Percentiles rank a stretch among this genome's conserved stretches.
Conservation (phyloP, 2,797 vertebrate genomes). For the Sebastes glaucus region DNA sequence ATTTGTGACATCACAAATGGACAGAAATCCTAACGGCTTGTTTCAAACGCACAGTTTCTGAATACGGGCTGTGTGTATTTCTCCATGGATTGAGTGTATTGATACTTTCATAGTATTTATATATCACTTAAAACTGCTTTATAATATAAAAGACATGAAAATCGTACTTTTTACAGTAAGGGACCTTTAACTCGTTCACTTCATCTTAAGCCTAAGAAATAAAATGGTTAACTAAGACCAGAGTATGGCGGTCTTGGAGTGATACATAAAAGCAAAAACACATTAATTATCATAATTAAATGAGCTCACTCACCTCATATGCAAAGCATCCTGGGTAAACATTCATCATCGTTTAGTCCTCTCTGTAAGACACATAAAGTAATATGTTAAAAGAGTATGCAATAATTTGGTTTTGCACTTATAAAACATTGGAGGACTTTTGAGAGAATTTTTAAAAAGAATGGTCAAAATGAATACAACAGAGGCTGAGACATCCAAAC, state of each 20-base stretch:
- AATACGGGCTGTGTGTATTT: too few species aligned
- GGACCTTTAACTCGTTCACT: too few species aligned
- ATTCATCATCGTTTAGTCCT: conserved; percentile 22
- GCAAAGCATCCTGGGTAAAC: conserved; percentile 49
- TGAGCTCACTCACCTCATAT: conserved; percentile 37
- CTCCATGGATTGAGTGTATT: too few species aligned
- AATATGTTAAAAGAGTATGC: not conserved
- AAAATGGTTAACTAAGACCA: not conserved
- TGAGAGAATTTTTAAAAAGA: not conserved
- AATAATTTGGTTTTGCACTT: not conserved
- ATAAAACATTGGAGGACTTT: not conserved
- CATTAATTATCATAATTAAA: not conserved
- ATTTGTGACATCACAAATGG: too few species aligned
- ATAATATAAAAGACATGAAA: too few species aligned
- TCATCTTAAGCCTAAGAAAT: not conserved
- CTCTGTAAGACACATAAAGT: conserved; percentile 29
- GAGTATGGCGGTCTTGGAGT: not conserved
- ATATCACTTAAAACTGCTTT: too few species aligned
- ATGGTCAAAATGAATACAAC: too few species aligned
- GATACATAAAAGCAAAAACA: not conserved
- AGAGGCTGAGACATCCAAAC: too few species aligned
- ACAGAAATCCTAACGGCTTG: too few species aligned
- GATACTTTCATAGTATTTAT: too few species aligned
- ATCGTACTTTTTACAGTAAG: too few species aligned
- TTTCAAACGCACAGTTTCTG: too few species aligned